Evolutionary conservation across 2,888 invertebrate genomes (phyloP).

Genomic region (Aleiodes leptofemur): DNA sequence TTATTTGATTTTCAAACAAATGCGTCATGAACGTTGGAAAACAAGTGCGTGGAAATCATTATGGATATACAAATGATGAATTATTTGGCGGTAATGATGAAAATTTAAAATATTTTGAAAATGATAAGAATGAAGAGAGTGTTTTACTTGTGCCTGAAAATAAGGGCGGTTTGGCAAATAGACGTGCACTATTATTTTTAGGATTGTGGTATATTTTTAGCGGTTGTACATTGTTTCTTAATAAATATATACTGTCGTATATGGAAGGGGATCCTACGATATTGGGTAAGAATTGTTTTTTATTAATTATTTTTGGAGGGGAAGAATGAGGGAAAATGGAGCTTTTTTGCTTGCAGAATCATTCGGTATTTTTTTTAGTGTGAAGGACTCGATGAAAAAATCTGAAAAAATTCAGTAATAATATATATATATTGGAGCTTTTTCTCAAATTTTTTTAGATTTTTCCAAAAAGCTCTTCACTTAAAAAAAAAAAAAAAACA

Average conservation of each 20-base stretch:
- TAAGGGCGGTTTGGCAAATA: constrained; percentile 78
- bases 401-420: too few species aligned
- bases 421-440: too few species aligned
- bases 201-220: constrained; percentile 87
- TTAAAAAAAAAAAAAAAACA: too few species aligned
- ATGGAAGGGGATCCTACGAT: constrained; percentile 85
- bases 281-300: constrained; percentile 78
- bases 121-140: constrained; percentile 65
- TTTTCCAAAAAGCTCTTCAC: too few species aligned
- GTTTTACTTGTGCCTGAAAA: constrained; percentile 62
- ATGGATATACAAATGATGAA: constrained; percentile 64
- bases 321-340: background rate
- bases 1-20: constrained; percentile 36
- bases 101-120: constrained; percentile 56
- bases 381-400: too few species aligned
- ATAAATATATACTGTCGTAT: constrained; percentile 86
- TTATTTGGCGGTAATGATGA: constrained; percentile 62
- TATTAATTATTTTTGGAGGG: constrained; percentile 41
- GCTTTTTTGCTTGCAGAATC: too few species aligned
- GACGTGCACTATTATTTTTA: constrained; percentile 80
- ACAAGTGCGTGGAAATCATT: constrained; percentile 51
- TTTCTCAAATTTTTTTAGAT: too few species aligned
- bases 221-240: constrained; percentile 85
- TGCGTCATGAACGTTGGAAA: constrained; percentile 51
- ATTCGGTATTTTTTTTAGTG: too few species aligned